These are phyloP conservation scores for Pyrgilauda ruficollis DNA, from an alignment of 2,113 vertebrate species.

Conservation along the genomic window DNA sequence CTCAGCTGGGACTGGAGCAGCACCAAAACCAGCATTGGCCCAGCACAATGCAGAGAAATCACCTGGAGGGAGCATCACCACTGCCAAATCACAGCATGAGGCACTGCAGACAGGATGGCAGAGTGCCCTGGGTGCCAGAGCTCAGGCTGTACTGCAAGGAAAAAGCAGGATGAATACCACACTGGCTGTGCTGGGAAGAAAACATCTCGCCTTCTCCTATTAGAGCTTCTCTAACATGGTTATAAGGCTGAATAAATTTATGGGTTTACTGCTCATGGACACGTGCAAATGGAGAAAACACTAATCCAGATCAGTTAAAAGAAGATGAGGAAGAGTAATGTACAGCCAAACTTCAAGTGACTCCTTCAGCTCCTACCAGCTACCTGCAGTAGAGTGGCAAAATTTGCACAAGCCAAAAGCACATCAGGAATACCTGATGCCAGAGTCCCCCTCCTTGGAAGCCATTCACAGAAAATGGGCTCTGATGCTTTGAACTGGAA, in stretches of 20 bases:
- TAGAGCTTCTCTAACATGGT: background rate
- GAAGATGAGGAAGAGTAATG: background rate
- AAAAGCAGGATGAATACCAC: background rate
- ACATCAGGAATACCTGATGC: background rate
- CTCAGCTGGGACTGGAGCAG: background rate
- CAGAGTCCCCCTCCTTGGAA: background rate
- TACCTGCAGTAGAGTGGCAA: background rate
- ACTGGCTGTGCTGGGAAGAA: background rate
- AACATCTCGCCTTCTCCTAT: background rate
- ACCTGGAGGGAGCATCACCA: background rate
- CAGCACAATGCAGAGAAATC: background rate
- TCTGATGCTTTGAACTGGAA: background rate
- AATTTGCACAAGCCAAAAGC: background rate
- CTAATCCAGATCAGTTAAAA: background rate
- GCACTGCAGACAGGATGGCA: background rate
- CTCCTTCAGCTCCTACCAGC: background rate
- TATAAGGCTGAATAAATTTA: background rate
- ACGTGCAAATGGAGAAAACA: background rate
- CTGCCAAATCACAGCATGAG: background rate
- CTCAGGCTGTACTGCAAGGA: background rate
- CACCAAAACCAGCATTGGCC: background rate
- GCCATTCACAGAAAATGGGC: background rate
- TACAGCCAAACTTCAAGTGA: background rate
- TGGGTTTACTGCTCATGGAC: background rate
- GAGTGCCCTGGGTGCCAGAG: background rate